Evolutionary conservation across 2,113 vertebrate genomes (phyloP).

Genomic region (Uria lomvia): DNA sequence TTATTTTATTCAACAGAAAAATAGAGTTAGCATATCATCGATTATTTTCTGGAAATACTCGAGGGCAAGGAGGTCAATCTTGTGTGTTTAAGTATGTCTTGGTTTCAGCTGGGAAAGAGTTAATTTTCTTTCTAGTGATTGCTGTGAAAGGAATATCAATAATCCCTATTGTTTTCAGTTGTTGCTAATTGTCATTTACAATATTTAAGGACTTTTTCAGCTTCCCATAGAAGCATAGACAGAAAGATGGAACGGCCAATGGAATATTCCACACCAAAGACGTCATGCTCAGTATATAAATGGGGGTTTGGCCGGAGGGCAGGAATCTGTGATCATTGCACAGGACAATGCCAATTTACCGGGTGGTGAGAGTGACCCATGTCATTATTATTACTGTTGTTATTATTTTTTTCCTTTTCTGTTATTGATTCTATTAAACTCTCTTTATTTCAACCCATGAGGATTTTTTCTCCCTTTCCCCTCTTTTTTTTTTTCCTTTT

Average conservation of each 20-base stretch:
- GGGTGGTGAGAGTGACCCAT: not conserved
- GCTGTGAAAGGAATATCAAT: not conserved
- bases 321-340: not conserved
- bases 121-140: not conserved
- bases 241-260: not conserved
- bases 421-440: not conserved
- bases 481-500: not conserved
- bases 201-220: not conserved
- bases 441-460: not conserved
- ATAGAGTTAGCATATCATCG: not conserved
- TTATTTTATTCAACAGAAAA: conserved; percentile 1
- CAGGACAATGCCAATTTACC: not conserved
- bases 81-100: not conserved
- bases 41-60: not conserved
- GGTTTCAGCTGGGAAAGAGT: not conserved
- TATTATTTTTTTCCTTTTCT: not conserved
- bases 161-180: not conserved
- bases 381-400: not conserved
- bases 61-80: not conserved
- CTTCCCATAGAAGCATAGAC: not conserved
- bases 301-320: not conserved
- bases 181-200: not conserved
- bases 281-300: not conserved
- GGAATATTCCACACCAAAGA: not conserved
- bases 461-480: not conserved